Evolutionary conservation across 1,140 invertebrate genomes (phyloP), one percentile per base, ranked within the genome.

Genomic region (Arctopsyche grandis): DNA sequence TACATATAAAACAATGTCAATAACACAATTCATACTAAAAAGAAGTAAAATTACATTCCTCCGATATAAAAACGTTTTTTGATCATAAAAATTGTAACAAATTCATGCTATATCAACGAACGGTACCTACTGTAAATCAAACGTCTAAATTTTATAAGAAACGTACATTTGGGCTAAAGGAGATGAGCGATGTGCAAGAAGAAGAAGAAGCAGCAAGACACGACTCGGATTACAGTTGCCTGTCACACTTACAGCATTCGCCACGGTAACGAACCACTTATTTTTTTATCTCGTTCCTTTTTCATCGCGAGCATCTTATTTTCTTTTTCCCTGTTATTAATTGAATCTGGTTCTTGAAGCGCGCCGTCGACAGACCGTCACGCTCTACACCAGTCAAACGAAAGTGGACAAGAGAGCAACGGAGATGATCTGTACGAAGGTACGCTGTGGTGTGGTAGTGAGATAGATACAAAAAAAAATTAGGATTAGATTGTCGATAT

Each of bases 311-410:
- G 4, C 69, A 66, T 71, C 69, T 71, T 21, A n/a, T 71, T 66
- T 56, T 63, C 26, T 76, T 76, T 76, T 52, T 19, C 77, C 77
- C 80, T 76, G 78, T 81, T 81, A 81, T 81, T 81, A 81, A 81
- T 81, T 81, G 80, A 81, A 81, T 79, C 80, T 81, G 71, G 80
- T 79, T 79, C 77, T 78, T 26, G 58, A 75, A 75, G 77, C 80
- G 75, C 80, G 69, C 43, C 48, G 80, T 81, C 80, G 44, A 12
- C 9, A n/a, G 5, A n/a, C 14, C 21, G 22, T 63, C 22, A 12
- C n/a, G 29, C 9, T 9, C 26, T 71, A 46, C 38, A 19, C n/a
- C 44, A 22, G 3, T 43, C 60, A 63, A 44, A 52, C 71, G 58
- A 24, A 46, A 22, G 24, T 21, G 60, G 19, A 66, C 60, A 66